Conservation (phyloP, 2,797 vertebrate species). For the Gymnothorax javanicus region DNA sequence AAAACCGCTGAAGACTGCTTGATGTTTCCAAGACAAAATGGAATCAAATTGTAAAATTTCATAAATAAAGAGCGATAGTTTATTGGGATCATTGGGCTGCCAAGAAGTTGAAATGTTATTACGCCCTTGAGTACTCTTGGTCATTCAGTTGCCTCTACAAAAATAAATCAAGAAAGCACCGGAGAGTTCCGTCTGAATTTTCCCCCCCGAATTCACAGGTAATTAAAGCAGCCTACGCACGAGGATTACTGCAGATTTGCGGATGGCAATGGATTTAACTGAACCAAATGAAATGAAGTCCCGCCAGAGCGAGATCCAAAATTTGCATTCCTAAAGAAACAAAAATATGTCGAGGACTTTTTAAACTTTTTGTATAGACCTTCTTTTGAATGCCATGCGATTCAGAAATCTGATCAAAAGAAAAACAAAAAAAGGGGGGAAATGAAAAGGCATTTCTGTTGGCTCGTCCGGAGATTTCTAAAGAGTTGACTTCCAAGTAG, state of each 20-base stretch:
- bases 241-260: background rate
- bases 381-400: conserved; percentile 31
- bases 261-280: background rate
- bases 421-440: conserved; percentile 29
- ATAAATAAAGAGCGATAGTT: too few relatives aligned
- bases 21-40: too few relatives aligned
- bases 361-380: conserved; percentile 32
- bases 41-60: too few relatives aligned
- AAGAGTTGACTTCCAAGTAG: conserved; percentile 40
- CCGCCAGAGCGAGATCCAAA: background rate
- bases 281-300: background rate
- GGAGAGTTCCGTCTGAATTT: background rate
- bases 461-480: conserved; percentile 40
- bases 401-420: conserved; percentile 36
- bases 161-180: background rate
- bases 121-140: too few relatives aligned
- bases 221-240: background rate
- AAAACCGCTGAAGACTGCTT: too few relatives aligned
- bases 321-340: background rate
- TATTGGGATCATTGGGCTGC: too few relatives aligned
- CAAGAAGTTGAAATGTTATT: too few relatives aligned
- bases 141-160: background rate
- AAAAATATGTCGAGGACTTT: background rate
- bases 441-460: conserved; percentile 34
- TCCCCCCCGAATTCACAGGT: background rate